Evolutionary conservation across 2,797 vertebrate species (phyloP), one percentile per base, ranked within the genome.

Genomic region (Channa striata): DNA sequence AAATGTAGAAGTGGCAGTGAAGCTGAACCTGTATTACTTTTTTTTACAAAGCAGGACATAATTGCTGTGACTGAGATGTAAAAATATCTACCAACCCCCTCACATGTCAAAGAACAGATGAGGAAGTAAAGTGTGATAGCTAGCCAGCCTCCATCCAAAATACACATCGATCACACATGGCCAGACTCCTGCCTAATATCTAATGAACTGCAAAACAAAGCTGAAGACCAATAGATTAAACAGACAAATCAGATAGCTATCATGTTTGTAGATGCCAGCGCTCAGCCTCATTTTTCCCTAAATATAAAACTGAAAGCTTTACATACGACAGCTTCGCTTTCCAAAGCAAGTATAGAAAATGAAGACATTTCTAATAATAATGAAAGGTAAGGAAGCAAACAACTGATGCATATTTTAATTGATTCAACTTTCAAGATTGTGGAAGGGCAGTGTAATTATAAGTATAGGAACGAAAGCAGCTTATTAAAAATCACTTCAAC

Each of bases 221-320:
- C 11, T 65, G 42, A 11, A 12, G n/a, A 25, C 19, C 1, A 6
- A 1, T 12, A 19, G 43, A 16, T 40, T 49, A 8, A 14, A 47
- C 48, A 19, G 59, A 61, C 58, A 40, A 33, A 40, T 59, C 3
- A 44, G 33, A 40, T 59, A 4, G 47, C n/a, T 8, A 1, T 8
- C 8, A 51, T 76, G 75, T 75, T 59, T 80, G 64, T 77, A 64
- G 60, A 53, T 8, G 44, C 52, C 75, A 73, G 78, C 72, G 8
- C 11, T 17, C 39, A 1, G 42, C 14, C n/a, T 17, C 12, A 0
- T 33, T 36, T 21, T 10, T 47, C 2, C 8, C 12, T n/a, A 19
- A 7, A 50, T 0, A 59, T 33, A 42, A n/a, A 58, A 70, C 42
- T 37, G 4, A 0, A 8, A 43, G 63, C 21, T 54, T 69, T 20